Evolutionary conservation across 2,797 vertebrate genomes (phyloP), one percentile per base, ranked within the genome.

Genomic region (Hippopotamyrus pictus): DNA sequence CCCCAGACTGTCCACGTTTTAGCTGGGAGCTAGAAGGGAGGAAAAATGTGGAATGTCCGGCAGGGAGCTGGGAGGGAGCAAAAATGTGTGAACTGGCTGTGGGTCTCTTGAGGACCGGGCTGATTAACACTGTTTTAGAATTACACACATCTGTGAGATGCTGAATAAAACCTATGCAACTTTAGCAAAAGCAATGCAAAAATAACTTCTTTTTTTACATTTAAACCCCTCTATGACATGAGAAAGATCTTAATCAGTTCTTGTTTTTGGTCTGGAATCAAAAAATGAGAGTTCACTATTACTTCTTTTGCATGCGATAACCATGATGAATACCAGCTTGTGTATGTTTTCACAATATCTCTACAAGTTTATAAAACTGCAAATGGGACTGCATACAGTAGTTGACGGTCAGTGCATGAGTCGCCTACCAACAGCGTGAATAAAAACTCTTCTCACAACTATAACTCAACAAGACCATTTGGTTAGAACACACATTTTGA

Each of bases 361-460:
- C 82, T 85, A 50, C 46, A 48, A 5, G n/a, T 11, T 85, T 85
- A 51, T 48, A 51, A n/a, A 29, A 29, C 46, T 3, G 11, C 44
- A 86, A 90, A 91, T 88, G 83, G 79, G 90, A 88, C 48, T 37
- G 90, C 33, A 90, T 88, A 73, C 65, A 73, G 65, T 73, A 89
- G 92, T 82, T 89, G 57, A 73, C 91, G 51, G 53, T 53, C 85
- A 87, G 29, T 57, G 51, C 51, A 57, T 87, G 85, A 87, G 53
- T 87, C 17, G 1, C 50, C 12, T 54, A 54, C 5, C 29, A 86
- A 54, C 53, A 57, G 29, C 6, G 6, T 37, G 14, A 59, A 87
- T 57, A 19, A 87, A 57, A 37, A 54, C 1, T 50, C 83, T 29
- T 29, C 29, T 86, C 41, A 86, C 29, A 53, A 25, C 29, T 29